Conservation (phyloP, 2,888 invertebrate genomes). For the Drepana falcataria region DNA sequence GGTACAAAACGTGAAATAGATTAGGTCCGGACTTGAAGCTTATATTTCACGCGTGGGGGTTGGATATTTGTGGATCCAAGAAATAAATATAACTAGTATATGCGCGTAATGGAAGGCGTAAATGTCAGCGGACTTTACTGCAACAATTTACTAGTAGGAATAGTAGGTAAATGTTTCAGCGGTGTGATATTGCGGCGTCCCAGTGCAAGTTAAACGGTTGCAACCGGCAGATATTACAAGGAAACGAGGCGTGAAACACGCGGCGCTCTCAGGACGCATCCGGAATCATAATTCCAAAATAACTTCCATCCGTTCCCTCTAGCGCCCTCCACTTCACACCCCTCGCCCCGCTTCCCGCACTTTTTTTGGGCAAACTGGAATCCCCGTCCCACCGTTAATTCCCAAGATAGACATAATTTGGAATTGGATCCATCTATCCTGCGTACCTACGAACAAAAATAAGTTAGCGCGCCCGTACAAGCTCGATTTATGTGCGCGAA, state of each 20-base stretch:
- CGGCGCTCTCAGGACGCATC: constrained; percentile 68
- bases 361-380: constrained; percentile 76
- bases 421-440: constrained; percentile 80
- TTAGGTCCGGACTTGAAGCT: constrained; percentile 28
- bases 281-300: constrained; percentile 79
- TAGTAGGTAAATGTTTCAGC: constrained; percentile 27
- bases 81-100: not conserved
- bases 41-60: constrained; percentile 22
- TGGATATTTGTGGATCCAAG: constrained; percentile 13
- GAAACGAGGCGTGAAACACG: constrained; percentile 76
- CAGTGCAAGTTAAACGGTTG: constrained; percentile 56
- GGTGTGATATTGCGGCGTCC: constrained; percentile 31
- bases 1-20: constrained; percentile 43
- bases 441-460: constrained; percentile 72
- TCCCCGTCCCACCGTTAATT: constrained; percentile 76
- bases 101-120: not conserved
- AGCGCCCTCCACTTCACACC: constrained; percentile 31
- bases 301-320: constrained; percentile 63
- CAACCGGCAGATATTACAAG: constrained; percentile 60
- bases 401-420: constrained; percentile 80
- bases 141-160: not conserved
- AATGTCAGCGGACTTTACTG: not conserved
- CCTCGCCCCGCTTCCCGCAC: constrained; percentile 39
- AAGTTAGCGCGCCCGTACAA: constrained; percentile 56
- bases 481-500: constrained; percentile 65